Conservation (phyloP, 2,888 invertebrate species). For the Drosophila ustulata region DNA sequence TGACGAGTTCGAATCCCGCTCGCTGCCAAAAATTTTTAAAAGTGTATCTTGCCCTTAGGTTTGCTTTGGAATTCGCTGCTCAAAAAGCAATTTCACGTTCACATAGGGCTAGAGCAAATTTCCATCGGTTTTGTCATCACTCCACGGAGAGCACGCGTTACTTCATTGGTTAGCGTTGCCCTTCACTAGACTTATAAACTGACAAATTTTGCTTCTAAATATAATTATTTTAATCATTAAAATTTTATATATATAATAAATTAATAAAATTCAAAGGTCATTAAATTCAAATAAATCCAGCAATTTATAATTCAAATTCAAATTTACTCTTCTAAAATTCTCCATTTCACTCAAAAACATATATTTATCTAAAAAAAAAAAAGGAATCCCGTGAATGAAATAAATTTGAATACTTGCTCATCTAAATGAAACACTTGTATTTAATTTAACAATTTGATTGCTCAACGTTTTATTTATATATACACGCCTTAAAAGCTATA, state of each 20-base stretch:
- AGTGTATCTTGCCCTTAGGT: slow-evolving; percentile 24
- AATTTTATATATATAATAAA: background rate
- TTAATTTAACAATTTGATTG: slow-evolving; percentile 21
- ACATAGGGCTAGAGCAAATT: slow-evolving; percentile 73
- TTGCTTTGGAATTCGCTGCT: slow-evolving; percentile 64
- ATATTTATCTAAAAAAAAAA: no score
- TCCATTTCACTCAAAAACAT: no score
- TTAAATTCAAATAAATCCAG: no score
- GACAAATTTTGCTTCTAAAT: slow-evolving; percentile 1
- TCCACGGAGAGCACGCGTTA: slow-evolving; percentile 69
- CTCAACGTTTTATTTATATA: slow-evolving; percentile 40
- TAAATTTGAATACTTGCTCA: background rate
- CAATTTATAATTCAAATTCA: no score
- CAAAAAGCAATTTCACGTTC: slow-evolving; percentile 69
- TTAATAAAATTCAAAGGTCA: background rate
- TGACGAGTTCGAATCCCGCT: slow-evolving; percentile 30
- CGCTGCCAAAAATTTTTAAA: background rate
- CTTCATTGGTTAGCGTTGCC: slow-evolving; percentile 35
- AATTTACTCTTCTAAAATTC: no score
- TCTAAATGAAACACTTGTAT: background rate
- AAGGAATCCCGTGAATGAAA: no score
- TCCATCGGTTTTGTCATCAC: slow-evolving; percentile 60
- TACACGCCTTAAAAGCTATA: slow-evolving; percentile 64
- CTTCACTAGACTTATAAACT: slow-evolving; percentile 43
- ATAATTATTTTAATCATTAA: slow-evolving; percentile 4